A percentile compares a stretch with the other conserved stretches of the same genome.
phyloP scores from a whole-genome alignment of 2,797 vertebrate species.

The Ceryle rudis region DNA sequence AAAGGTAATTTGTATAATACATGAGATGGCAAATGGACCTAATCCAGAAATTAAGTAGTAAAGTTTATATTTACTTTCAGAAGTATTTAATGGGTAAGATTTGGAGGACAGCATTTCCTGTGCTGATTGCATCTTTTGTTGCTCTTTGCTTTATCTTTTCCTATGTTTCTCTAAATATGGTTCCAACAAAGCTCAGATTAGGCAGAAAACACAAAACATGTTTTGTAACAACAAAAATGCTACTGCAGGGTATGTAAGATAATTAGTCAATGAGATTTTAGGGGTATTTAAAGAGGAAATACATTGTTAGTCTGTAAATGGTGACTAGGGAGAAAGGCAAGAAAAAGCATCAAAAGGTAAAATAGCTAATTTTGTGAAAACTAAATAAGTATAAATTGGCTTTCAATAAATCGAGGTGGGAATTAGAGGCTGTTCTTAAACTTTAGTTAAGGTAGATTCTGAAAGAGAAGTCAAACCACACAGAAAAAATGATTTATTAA shows the following conservation, averaged over 20 bases:
- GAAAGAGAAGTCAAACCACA: neutral
- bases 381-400: neutral
- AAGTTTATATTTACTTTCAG: neutral
- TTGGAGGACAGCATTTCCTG: neutral
- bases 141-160: neutral
- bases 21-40: neutral
- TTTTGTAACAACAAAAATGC: neutral
- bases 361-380: neutral
- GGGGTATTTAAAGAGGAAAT: neutral
- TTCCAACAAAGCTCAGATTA: neutral
- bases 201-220: neutral
- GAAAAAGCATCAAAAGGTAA: neutral
- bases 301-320: neutral
- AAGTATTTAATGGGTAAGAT: neutral
- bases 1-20: neutral
- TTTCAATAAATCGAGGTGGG: neutral
- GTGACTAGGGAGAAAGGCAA: rapidly evolving
- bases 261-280: neutral
- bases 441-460: neutral
- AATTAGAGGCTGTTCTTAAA: neutral
- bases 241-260: neutral
- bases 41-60: neutral
- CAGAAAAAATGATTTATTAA: neutral
- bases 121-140: neutral
- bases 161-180: neutral